Base-by-base conservation (phyloP, 2,113 vertebrate species). In the Bambusicola thoracicus region DNA sequence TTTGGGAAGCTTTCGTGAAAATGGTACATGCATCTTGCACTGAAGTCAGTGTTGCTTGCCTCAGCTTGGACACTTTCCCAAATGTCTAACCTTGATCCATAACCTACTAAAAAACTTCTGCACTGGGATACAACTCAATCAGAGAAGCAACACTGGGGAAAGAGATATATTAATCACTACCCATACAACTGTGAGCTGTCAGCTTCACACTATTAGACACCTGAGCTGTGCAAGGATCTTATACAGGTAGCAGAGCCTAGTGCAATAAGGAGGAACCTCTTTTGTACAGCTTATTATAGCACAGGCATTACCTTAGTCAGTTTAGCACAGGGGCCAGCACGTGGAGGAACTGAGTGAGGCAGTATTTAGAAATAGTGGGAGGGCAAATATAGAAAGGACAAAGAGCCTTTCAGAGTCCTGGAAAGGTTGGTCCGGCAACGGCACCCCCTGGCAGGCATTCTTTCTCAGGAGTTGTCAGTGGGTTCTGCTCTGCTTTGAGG, bases 31-130 rank as follows among this genome's bases (percentile, higher is more conserved):
- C 65, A 9, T 44, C 36, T 44, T 6, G 5, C 75, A 49, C 30
- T 25, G 22, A 70, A 90, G 79, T 17, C 19, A 32, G 11, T 38
- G 38, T 22, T 76, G 75, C 13, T 2, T 53, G 30, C 14, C 34
- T 79, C 66, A 81, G 18, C 25, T 68, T 83, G 65, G 44, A 63
- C 38, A n/a, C 8, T 46, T 75, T 53, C 30, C 12, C 63, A 46
- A 53, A 56, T 9, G 7, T 25, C 25, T 53, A 30, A 56, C 19
- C 11, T 61, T n/a, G 12, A 15, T 44, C 21, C 0, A 0, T 38
- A 68, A 65, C 27, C 81, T 40, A 2, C 40, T 27, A 25, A 76
- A 76, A 73, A 82, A 32, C 25, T 91, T 82, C 48, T 76, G 48
- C 36, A 55, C 8, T 30, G 38, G 14, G 36, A 85, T 2, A 83